Base-by-base conservation (phyloP, 92 coral and sea anemone species). In the Actinostola sp. region DNA sequence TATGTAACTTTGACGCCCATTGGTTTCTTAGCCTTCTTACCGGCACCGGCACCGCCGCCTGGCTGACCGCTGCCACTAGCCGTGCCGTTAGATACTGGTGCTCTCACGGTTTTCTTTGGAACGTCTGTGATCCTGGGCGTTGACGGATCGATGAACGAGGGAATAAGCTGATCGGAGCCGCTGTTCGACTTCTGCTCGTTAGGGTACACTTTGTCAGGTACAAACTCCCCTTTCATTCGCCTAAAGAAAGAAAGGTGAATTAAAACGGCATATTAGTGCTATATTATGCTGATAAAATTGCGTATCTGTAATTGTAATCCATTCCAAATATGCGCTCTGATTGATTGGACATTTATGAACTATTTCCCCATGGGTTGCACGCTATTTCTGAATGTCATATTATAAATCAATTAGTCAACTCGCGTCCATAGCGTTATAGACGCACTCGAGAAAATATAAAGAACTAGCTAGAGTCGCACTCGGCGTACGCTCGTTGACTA, bases 111-210 rank as follows among this genome's bases (percentile, higher is more conserved):
- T 74, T 93, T 91, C 79, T 91, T 91, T 0, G 98, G 98, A 1
- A 93, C 98, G 57, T 93, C 98, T 0, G 98, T 91, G 43, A 93
- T 93, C 43, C 97, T 76, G 1, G 98, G 94, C 7, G 93, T 83
- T 21, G 90, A 91, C 27, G 98, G 98, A 65, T 93, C 98, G 8
- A 93, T 89, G 60, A 89, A 85, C 36, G 97, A 86, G 46, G 97
- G 83, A 28, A 91, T 83, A 66, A 84, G 82, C 38, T 88, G 88
- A 64, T 66, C 71, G 48, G 84, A 66, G 2, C 84, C 84, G 4
- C 76, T 67, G 12, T 76, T 71, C 19, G 76, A 51, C 28, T 82
- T 86, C 61, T 91, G 92, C 15, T 54, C 63, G 26, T 62, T 75
- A 25, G 89, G 82, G 50, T 91, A 87, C 12, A 50, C 78, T 36